Percentiles rank a stretch among this genome's conserved stretches.
Evolutionary conservation across 1,140 invertebrate species (phyloP).

Genomic region (Musca vetustissima): DNA sequence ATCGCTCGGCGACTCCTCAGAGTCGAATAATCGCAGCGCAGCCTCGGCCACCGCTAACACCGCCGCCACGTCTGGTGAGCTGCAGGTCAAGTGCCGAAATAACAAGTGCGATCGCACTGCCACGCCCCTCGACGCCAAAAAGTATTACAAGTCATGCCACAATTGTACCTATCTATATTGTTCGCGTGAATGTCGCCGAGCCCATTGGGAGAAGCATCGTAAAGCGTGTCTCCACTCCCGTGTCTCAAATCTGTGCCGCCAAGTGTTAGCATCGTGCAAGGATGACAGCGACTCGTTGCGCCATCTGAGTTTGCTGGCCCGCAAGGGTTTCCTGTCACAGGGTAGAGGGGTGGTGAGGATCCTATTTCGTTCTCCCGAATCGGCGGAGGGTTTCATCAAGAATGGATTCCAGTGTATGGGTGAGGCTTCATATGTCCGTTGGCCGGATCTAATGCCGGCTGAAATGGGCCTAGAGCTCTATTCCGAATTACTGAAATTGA

Average conservation of each 20-base stretch:
- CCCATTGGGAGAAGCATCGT: constrained; percentile 89
- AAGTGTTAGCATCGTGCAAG: constrained; percentile 84
- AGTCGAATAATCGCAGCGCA: constrained; percentile 32
- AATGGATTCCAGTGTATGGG: constrained; percentile 70
- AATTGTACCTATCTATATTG: constrained; percentile 91
- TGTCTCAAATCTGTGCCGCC: constrained; percentile 82
- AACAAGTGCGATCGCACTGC: constrained; percentile 71
- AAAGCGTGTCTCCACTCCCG: constrained; percentile 87
- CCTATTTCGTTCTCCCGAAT: constrained; percentile 82
- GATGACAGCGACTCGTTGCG: constrained; percentile 76
- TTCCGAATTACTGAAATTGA: constrained; percentile 82
- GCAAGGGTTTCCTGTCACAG: constrained; percentile 75
- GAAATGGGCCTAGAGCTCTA: constrained; percentile 86
- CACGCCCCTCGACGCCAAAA: constrained; percentile 67
- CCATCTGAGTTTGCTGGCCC: constrained; percentile 77
- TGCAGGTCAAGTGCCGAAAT: constrained; percentile 73
- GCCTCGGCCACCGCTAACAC: constrained; percentile 8
- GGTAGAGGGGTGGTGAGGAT: constrained; percentile 91
- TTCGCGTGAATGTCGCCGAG: constrained; percentile 77
- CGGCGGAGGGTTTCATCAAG: constrained; percentile 77
- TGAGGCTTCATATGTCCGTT: constrained; percentile 76
- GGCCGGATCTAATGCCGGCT: constrained; percentile 78
- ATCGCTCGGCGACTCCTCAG: constrained; percentile 45
- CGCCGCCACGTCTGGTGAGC: constrained; percentile 38
- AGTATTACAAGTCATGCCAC: constrained; percentile 85